A percentile compares a stretch with the other conserved stretches of the same genome.
Evolutionary conservation across 2,888 invertebrate species (phyloP).

Genomic region (Andrena chrysosceles): DNA sequence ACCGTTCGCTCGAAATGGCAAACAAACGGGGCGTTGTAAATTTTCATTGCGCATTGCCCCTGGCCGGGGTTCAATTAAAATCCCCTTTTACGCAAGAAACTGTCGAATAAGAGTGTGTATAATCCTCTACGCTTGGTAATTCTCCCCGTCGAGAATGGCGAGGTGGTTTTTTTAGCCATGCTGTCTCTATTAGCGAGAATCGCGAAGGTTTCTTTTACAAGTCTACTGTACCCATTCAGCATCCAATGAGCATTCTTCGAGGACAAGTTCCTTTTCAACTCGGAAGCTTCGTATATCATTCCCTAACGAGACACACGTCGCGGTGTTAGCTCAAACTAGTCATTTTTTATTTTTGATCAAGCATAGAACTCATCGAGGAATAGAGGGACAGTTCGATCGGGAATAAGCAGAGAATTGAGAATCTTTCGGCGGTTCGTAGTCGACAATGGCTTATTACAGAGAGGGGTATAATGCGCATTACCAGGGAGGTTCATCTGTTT

Average conservation of each 20-base stretch:
- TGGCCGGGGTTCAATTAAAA: constrained; percentile 46
- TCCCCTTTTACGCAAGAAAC: constrained; percentile 38
- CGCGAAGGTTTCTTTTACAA: constrained; percentile 23
- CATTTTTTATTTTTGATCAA: not conserved
- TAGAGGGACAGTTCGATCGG: not conserved
- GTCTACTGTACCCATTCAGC: not conserved
- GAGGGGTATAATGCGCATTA: constrained; percentile 31
- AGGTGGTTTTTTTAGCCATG: constrained; percentile 16
- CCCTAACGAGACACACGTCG: constrained; percentile 19
- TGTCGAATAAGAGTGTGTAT: constrained; percentile 33
- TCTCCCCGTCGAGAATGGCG: not conserved
- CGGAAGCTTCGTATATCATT: not conserved
- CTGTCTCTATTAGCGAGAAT: constrained; percentile 57
- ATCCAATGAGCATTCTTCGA: not conserved
- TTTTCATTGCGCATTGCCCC: constrained; percentile 44
- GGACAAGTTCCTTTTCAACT: not conserved
- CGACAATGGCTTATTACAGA: constrained; percentile 40
- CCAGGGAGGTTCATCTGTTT: constrained; percentile 45
- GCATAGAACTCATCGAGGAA: not conserved
- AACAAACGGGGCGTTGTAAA: constrained; percentile 55
- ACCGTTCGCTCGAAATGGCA: constrained; percentile 42
- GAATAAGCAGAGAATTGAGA: constrained; percentile 18
- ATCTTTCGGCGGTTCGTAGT: constrained; percentile 29
- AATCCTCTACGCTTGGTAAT: constrained; percentile 35
- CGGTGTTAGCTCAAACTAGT: not conserved